Percentiles rank a stretch among this genome's conserved stretches.
Evolutionary conservation across 2,888 invertebrate genomes (phyloP).

Genomic region (Leucozona laternaria): DNA sequence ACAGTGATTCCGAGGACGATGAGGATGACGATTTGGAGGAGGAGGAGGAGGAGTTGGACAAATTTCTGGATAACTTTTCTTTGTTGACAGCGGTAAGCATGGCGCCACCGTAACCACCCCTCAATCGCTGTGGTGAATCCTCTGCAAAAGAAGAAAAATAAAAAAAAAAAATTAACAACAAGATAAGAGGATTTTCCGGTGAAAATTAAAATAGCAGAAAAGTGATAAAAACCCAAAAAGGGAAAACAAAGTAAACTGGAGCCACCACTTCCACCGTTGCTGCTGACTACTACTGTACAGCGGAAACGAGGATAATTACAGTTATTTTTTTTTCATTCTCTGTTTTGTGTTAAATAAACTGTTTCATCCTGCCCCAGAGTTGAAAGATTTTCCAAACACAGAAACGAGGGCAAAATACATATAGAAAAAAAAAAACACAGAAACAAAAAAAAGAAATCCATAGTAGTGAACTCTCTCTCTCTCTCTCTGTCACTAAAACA

Average conservation of each 20-base stretch:
- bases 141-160: constrained; percentile 45
- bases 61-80: constrained; percentile 62
- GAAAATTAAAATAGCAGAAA: constrained; percentile 74
- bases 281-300: constrained; percentile 7
- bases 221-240: constrained; percentile 65
- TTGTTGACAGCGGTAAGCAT: constrained; percentile 59
- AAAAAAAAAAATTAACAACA: constrained; percentile 28
- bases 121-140: constrained; percentile 60
- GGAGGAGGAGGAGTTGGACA: constrained; percentile 29
- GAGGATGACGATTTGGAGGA: neutral
- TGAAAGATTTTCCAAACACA: constrained; percentile 47
- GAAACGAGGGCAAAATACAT: constrained; percentile 33
- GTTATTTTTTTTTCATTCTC: constrained; percentile 36
- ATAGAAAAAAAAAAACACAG: constrained; percentile 6
- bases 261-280: constrained; percentile 8
- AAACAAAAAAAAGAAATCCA: constrained; percentile 20
- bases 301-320: constrained; percentile 74
- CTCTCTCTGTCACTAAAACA: constrained; percentile 21
- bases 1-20: constrained; percentile 5
- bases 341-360: constrained; percentile 59
- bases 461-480: constrained; percentile 29
- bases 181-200: constrained; percentile 73
- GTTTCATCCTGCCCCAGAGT: constrained; percentile 51
- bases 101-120: constrained; percentile 54
- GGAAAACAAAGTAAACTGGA: constrained; percentile 38